Evolutionary conservation across 2,797 vertebrate species (phyloP), one percentile per base, ranked within the genome.

Genomic region (Dipus sagitta): DNA sequence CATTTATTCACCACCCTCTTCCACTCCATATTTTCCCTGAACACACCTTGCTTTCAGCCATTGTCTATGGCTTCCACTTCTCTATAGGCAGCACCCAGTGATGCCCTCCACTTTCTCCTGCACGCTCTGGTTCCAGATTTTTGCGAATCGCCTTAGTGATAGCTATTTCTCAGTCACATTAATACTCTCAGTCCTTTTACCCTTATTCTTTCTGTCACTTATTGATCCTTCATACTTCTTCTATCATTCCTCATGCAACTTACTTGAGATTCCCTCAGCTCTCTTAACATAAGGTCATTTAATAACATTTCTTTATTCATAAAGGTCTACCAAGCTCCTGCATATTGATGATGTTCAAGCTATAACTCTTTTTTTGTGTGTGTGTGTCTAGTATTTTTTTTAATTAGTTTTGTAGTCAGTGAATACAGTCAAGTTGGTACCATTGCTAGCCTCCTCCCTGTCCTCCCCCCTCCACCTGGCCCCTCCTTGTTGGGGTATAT

Each of bases 71-170:
- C 34, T 12, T 17, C 58, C 21, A 32, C 42, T 20, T 7, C 20
- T 14, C 21, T 4, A 17, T 26, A 52, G 70, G 21, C 9, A 52
- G 13, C 26, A 52, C n/a, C n/a, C 70, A 30, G 0, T 12, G n/a
- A 68, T 24, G 20, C 13, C 0, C 0, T 11, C 4, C 7, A 38
- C 34, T 58, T 5, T 15, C 20, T 0, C 0, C 1, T 34, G 17
- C 14, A 13, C 34, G 74, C 65, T 52, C 12, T 26, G 71, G 10
- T 52, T 28, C 21, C 13, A 17, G 13, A n/a, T 14, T 13, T 42
- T 52, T 3, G n/a, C 32, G 3, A 24, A 3, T 24, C 54, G 80
- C 32, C 20, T 32, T 34, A 2, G 6, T 3, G 15, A 3, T 0
- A n/a, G 52, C 38, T 30, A 24, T 38, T 58, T 30, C 78, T 47